A percentile compares a stretch with the other conserved stretches of the same genome.
phyloP scores from a whole-genome alignment of 2,113 vertebrate genomes.

The Leuciscus idus region DNA sequence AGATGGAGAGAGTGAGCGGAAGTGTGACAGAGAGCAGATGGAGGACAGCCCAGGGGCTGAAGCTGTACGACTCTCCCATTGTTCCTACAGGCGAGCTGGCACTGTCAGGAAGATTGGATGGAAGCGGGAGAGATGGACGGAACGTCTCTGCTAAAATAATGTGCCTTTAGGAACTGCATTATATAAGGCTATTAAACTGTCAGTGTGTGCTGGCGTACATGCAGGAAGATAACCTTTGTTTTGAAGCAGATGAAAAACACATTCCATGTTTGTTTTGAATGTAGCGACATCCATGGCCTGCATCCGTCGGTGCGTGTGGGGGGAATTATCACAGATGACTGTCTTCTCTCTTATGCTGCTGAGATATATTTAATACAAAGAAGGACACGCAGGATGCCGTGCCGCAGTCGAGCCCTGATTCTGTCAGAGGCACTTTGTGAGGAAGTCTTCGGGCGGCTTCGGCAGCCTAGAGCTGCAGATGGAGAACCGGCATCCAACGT shows the following conservation, averaged over 20 bases:
- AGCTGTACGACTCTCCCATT: conserved; percentile 46
- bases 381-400: conserved; percentile 25
- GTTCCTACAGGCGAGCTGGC: conserved; percentile 49
- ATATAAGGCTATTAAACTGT: conserved; percentile 61
- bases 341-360: conserved; percentile 21
- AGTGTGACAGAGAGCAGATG: conserved; percentile 50
- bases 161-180: conserved; percentile 55
- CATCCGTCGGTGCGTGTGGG: neutral
- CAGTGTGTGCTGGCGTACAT: conserved; percentile 49
- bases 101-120: conserved; percentile 57
- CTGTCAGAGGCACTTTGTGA: conserved; percentile 52
- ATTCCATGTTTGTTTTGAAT: conserved; percentile 45
- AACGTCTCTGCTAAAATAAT: conserved; percentile 56
- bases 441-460: conserved; percentile 46
- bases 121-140: conserved; percentile 54
- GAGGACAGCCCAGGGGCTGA: conserved; percentile 50
- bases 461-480: conserved; percentile 43
- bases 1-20: neutral
- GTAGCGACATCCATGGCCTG: conserved; percentile 21
- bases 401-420: conserved; percentile 43
- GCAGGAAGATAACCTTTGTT: conserved; percentile 56
- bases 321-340: conserved; percentile 29
- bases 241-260: conserved; percentile 46
- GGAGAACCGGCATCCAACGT: neutral
- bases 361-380: conserved; percentile 44